These are phyloP conservation scores for Heteractis magnifica DNA, from an alignment of 92 coral and sea anemone species.

Conservation along the genomic window DNA sequence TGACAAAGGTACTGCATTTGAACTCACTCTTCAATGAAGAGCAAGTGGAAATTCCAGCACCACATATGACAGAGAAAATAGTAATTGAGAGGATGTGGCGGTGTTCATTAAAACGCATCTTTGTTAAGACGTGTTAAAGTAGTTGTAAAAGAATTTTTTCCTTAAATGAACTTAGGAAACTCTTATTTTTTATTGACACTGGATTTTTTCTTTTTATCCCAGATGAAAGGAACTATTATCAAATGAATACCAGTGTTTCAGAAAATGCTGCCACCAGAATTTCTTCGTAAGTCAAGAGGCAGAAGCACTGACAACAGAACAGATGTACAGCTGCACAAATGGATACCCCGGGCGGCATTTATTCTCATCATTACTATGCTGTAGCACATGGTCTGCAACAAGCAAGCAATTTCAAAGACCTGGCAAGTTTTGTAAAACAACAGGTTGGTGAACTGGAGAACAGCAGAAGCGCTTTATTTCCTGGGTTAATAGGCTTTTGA, in stretches of 20 bases:
- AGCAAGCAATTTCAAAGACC: background rate
- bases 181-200: background rate
- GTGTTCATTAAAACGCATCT: no score
- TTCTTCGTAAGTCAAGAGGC: conserved; percentile 35
- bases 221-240: conserved; percentile 70
- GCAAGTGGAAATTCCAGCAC: no score
- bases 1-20: no score
- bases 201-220: background rate
- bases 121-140: no score
- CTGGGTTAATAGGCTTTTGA: background rate
- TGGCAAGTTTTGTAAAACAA: background rate
- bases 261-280: conserved; percentile 62
- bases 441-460: conserved; percentile 7
- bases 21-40: no score
- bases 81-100: no score
- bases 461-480: background rate
- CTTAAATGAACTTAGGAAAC: no score
- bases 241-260: conserved; percentile 54
- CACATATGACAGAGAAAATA: no score
- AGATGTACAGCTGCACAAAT: background rate
- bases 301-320: background rate
- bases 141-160: no score
- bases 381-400: background rate
- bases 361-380: no score
- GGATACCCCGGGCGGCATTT: no score